Conservation (phyloP, 2,113 vertebrate genomes). For the Thymallus thymallus region DNA sequence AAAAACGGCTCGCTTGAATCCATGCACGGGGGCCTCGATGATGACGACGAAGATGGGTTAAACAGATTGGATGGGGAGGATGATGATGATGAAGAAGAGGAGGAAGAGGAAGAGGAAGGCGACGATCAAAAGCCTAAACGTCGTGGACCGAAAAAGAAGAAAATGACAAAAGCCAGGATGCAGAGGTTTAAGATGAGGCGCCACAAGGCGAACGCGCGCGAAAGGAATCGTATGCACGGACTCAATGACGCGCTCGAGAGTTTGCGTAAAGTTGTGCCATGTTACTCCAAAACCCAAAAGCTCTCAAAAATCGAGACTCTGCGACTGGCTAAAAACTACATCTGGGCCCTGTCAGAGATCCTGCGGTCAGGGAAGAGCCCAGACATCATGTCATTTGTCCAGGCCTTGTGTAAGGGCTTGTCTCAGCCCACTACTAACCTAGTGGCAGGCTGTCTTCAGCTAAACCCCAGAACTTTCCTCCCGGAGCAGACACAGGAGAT, state of each 20-base stretch:
- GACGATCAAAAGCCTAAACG: slow-evolving; percentile 93
- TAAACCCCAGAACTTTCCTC: slow-evolving; percentile 94
- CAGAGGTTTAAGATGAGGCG: slow-evolving; percentile 94
- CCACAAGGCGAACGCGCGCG: slow-evolving; percentile 96
- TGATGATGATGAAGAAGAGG: slow-evolving; percentile 68
- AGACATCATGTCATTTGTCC: slow-evolving; percentile 93
- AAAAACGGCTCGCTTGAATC: slow-evolving; percentile 67
- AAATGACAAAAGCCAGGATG: slow-evolving; percentile 96
- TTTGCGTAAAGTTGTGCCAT: slow-evolving; percentile 96
- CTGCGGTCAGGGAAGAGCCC: slow-evolving; percentile 94
- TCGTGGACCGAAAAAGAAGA: slow-evolving; percentile 97
- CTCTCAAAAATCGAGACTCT: slow-evolving; percentile 98
- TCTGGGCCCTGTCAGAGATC: slow-evolving; percentile 96
- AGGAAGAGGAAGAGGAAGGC: slow-evolving; percentile 88
- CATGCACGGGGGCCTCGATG: slow-evolving; percentile 69
- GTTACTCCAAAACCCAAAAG: slow-evolving; percentile 98
- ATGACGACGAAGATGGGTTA: slow-evolving; percentile 66
- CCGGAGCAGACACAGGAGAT: slow-evolving; percentile 91
- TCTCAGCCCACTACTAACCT: slow-evolving; percentile 98
- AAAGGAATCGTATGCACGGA: slow-evolving; percentile 97
- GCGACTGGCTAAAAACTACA: slow-evolving; percentile 97
- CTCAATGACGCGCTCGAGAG: slow-evolving; percentile 96
- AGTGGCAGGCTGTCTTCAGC: slow-evolving; percentile 94
- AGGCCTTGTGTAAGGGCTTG: slow-evolving; percentile 95
- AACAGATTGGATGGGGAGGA: slow-evolving; percentile 74